These are phyloP conservation scores for Addax nasomaculatus DNA, from an alignment of 2,113 vertebrate genomes.

Conservation along the genomic window DNA sequence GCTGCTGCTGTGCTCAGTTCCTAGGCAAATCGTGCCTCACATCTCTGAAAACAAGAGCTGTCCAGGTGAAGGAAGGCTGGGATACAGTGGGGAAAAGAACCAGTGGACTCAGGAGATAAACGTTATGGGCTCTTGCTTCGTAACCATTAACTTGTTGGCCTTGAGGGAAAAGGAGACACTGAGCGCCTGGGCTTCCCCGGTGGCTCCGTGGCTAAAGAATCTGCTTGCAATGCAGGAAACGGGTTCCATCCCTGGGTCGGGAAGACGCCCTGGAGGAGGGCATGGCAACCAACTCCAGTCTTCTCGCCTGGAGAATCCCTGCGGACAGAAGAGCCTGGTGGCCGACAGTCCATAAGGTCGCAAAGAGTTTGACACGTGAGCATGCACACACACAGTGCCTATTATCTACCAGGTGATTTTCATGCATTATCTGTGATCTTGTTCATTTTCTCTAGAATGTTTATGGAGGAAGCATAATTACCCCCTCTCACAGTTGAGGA, in stretches of 20 bases:
- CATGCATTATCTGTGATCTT: neutral
- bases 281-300: neutral
- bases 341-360: rapidly evolving
- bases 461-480: neutral
- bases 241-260: neutral
- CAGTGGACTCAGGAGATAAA: neutral
- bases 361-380: rapidly evolving
- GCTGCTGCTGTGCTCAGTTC: neutral
- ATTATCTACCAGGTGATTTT: neutral
- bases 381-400: neutral
- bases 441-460: neutral
- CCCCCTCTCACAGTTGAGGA: neutral
- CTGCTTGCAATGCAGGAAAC: neutral
- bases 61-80: neutral
- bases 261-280: neutral
- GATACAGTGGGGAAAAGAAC: neutral
- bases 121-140: neutral
- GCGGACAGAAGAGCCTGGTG: neutral
- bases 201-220: neutral
- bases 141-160: neutral
- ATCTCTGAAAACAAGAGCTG: neutral
- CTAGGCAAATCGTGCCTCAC: neutral
- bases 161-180: neutral
- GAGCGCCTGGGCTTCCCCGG: neutral
- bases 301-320: neutral